Conservation (phyloP, 2,888 invertebrate genomes). For the Hyposoter dolosus region DNA sequence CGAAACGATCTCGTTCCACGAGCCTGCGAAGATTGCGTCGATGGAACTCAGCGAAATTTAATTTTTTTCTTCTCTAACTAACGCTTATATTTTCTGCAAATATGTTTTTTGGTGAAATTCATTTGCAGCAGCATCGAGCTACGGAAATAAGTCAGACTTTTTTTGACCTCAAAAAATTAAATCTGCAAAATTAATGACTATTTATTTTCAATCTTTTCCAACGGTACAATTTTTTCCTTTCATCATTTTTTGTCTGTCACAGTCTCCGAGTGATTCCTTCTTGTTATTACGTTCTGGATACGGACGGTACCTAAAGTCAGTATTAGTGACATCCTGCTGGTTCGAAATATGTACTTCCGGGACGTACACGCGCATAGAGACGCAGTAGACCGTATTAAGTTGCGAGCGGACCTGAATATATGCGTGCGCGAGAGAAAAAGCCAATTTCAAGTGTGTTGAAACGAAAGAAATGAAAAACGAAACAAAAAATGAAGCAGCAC, state of each 20-base stretch:
- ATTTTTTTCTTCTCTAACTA: neutral
- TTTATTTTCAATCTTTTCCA: neutral
- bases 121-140: neutral
- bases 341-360: slow-evolving; percentile 69
- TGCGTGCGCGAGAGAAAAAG: slow-evolving; percentile 42
- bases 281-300: slow-evolving; percentile 47
- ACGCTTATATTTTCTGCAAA: neutral
- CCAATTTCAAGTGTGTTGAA: slow-evolving; percentile 41
- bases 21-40: neutral
- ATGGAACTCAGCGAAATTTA: neutral
- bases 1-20: neutral
- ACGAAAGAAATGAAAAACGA: slow-evolving; percentile 32
- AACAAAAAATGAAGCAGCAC: neutral
- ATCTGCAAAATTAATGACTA: neutral
- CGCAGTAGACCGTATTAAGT: slow-evolving; percentile 42
- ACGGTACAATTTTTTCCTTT: neutral
- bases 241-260: neutral
- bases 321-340: slow-evolving; percentile 69
- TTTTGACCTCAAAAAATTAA: neutral
- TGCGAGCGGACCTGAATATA: slow-evolving; percentile 30
- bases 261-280: neutral
- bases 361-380: slow-evolving; percentile 57
- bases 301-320: slow-evolving; percentile 64
- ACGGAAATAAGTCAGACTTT: neutral
- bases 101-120: neutral